A percentile compares a stretch with the other conserved stretches of the same genome.
These are phyloP conservation scores for Laspeyria flexula DNA, from an alignment of 2,888 invertebrate species.

Conservation along the genomic window DNA sequence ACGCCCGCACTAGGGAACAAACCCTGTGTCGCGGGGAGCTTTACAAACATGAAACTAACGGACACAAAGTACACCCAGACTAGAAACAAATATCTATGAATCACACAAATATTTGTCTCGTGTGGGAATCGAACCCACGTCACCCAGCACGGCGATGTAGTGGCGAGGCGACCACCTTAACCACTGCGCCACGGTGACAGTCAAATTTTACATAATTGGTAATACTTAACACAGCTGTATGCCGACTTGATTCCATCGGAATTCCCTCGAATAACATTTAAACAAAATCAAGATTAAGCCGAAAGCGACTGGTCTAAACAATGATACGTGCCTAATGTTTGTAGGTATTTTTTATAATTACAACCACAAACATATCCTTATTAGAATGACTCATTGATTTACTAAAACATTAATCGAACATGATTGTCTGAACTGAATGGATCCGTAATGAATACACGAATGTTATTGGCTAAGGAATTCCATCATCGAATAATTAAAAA, in stretches of 20 bases:
- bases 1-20: no score
- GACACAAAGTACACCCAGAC: no score
- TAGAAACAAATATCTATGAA: no score
- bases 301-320: background rate
- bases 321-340: background rate
- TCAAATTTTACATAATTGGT: slow-evolving; percentile 1
- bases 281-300: background rate
- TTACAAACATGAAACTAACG: no score
- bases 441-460: slow-evolving; percentile 21
- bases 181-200: no score
- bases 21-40: no score
- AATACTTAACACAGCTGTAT: background rate
- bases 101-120: no score
- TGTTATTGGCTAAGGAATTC: slow-evolving; percentile 11
- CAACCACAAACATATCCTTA: slow-evolving; percentile 3
- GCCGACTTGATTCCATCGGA: background rate
- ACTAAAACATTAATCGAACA: slow-evolving; percentile 14
- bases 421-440: slow-evolving; percentile 11
- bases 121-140: no score
- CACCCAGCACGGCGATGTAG: no score
- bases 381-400: slow-evolving; percentile 10
- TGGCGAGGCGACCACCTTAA: no score
- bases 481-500: slow-evolving; percentile 26
- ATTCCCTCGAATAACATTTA: background rate
- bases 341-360: background rate